Percentiles rank a stretch among this genome's conserved stretches.
These are phyloP conservation scores for Helobdella robusta DNA, from an alignment of 2,888 invertebrate species.

Conservation along the genomic window DNA sequence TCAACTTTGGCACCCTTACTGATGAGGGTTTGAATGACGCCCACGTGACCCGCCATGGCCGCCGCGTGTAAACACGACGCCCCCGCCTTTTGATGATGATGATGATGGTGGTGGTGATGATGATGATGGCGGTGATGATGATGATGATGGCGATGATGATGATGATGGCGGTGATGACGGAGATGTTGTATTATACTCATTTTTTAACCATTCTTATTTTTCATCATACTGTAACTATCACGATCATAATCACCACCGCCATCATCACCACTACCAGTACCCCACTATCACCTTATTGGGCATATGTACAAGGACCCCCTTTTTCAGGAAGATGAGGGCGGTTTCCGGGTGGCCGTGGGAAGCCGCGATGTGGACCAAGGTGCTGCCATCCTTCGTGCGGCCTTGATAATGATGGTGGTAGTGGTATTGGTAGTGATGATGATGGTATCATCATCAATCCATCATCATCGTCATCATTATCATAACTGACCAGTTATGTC, in stretches of 20 bases:
- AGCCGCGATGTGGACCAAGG: slow-evolving; percentile 95
- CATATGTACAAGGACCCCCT: slow-evolving; percentile 97
- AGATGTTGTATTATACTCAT: too few species aligned
- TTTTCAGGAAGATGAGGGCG: slow-evolving; percentile 93
- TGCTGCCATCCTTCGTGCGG: slow-evolving; percentile 93
- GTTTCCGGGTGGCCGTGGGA: slow-evolving; percentile 94
- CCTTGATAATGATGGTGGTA: too few species aligned
- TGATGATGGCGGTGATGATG: not conserved
- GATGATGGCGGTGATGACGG: too few species aligned
- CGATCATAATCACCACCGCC: too few species aligned
- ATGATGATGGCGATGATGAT: not conserved
- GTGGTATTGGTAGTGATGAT: too few species aligned
- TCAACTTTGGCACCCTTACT: slow-evolving; percentile 94
- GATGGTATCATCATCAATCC: too few species aligned
- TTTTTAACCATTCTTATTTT: too few species aligned
- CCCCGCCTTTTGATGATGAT: slow-evolving; percentile 60
- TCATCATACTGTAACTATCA: too few species aligned
- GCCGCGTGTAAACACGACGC: slow-evolving; percentile 96
- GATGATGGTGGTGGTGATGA: not conserved
- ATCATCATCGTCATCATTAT: too few species aligned
- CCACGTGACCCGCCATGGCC: slow-evolving; percentile 88
- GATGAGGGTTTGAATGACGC: slow-evolving; percentile 87
- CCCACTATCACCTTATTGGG: slow-evolving; percentile 75
- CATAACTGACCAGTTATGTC: too few species aligned
- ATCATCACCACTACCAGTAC: too few species aligned